Base-by-base conservation (phyloP, 2,113 vertebrate genomes). In the Brachyistius frenatus region DNA sequence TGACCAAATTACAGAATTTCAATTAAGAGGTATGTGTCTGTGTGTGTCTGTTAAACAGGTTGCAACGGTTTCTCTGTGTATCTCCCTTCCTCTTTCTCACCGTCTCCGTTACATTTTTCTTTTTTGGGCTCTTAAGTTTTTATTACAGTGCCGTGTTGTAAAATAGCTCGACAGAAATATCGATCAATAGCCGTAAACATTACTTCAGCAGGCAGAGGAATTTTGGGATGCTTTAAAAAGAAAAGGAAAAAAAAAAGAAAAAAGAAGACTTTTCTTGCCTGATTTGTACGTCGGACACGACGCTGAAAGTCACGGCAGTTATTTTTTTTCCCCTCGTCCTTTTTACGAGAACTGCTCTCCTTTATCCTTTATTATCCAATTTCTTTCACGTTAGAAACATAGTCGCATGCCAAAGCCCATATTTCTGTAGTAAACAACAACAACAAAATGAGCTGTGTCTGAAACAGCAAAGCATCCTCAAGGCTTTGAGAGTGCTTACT, bases 1-100 rank as follows among this genome's bases (percentile, higher is more conserved):
- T 4, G 8, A 73, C 50, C 47, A 75, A 84, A 73, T 84, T 60
- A 44, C 47, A 73, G 50, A 78, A 78, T 84, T 74, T 73, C 72
- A 87, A 76, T 87, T 84, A 89, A 61, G 61, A 63, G 1, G 30
- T 32, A 14, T 39, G 4, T 49, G 31, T 41, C 5, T 32, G 37
- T 56, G 37, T 62, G 55, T 72, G 61, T 58, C 31, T 62, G 35
- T 70, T 39, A 30, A 55, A 14, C 7, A 4, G 7, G 5, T 0
- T 50, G 44, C 13, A 15, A 5, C 10, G 23, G 23, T 79, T 78
- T 37, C 36, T 56, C 7, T 13, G 47, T 41, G 1, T 23, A 23
- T 23, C 23, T 5, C 32, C 39, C 16, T 56, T 5, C 5, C 0
- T 47, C 39, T 3, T 52, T 31, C 0, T 58, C 10, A 23, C 23